Percentiles rank a stretch among this genome's conserved stretches.
Evolutionary conservation across 2,113 vertebrate genomes (phyloP).

Genomic region (Tragulus kanchil): DNA sequence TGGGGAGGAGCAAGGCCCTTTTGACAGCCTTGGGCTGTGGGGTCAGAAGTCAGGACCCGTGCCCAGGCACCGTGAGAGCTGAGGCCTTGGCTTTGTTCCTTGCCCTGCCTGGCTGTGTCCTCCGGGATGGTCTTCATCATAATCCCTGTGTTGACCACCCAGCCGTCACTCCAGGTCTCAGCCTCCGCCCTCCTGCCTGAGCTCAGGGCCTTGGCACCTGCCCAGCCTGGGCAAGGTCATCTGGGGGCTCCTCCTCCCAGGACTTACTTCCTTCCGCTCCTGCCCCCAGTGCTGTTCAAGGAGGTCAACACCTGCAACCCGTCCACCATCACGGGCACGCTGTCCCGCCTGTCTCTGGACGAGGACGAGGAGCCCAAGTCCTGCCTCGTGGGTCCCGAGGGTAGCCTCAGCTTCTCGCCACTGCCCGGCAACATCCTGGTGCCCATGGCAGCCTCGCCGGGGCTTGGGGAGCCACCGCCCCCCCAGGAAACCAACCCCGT

Average conservation of each 20-base stretch:
- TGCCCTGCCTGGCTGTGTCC: background rate
- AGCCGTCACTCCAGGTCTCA: background rate
- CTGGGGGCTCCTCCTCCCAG: background rate
- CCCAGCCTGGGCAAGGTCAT: background rate
- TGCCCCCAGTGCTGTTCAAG: slow-evolving; percentile 95
- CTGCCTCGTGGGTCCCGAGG: slow-evolving; percentile 93
- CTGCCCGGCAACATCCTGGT: slow-evolving; percentile 97
- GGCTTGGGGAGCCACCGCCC: slow-evolving; percentile 91
- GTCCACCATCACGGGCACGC: slow-evolving; percentile 97
- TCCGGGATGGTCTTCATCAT: background rate
- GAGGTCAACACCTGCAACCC: slow-evolving; percentile 99
- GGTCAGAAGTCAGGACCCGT: background rate
- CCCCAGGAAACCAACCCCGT: slow-evolving; percentile 94
- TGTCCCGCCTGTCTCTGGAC: slow-evolving; percentile 97
- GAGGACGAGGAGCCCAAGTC: slow-evolving; percentile 97
- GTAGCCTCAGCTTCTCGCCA: slow-evolving; percentile 94
- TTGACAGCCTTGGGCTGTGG: background rate
- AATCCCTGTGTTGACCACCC: no score
- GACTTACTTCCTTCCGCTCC: slow-evolving; percentile 48
- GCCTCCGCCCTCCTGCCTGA: background rate
- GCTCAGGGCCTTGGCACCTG: background rate
- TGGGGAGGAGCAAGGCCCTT: background rate
- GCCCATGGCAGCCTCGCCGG: slow-evolving; percentile 94
- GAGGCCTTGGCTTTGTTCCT: background rate
- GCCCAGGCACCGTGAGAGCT: background rate